Evolutionary conservation across 1,140 invertebrate species (phyloP).

Genomic region (Leptestheria dahalacensis): DNA sequence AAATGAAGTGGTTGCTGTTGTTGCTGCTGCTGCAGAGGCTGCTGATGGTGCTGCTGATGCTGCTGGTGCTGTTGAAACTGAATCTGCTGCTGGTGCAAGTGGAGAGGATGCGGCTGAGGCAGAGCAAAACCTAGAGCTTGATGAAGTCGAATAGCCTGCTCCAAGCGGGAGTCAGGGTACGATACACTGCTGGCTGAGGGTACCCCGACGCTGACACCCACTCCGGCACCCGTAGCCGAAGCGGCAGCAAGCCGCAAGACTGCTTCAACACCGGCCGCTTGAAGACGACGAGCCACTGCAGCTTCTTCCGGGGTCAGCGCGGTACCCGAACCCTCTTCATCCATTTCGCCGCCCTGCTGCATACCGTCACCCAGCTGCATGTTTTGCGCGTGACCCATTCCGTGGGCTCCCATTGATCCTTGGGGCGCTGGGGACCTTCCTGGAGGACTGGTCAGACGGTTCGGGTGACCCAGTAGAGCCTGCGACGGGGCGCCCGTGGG

Average conservation of each 20-base stretch:
- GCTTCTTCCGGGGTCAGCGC: constrained; percentile 15
- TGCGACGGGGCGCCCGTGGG: constrained; percentile 14
- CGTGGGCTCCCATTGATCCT: neutral
- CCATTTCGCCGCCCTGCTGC: neutral
- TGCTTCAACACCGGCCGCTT: constrained; percentile 56
- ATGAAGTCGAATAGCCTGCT: constrained; percentile 62
- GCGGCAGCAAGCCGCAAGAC: constrained; percentile 64
- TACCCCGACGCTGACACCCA: constrained; percentile 33
- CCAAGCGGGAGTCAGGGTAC: constrained; percentile 34
- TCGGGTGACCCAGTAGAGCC: neutral
- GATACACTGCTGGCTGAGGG: constrained; percentile 17
- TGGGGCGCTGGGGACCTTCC: neutral
- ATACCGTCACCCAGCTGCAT: neutral
- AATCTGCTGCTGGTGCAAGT: constrained; percentile 13
- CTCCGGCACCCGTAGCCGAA: constrained; percentile 51
- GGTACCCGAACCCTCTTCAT: neutral
- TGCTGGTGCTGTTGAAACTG: neutral
- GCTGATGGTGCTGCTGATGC: constrained; percentile 13
- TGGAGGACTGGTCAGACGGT: neutral
- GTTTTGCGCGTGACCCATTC: neutral
- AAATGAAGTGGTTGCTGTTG: constrained; percentile 9
- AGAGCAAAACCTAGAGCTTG: constrained; percentile 45
- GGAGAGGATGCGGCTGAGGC: constrained; percentile 31
- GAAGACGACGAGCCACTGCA: constrained; percentile 18
- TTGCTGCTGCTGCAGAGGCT: constrained; percentile 11